Evolutionary conservation across 2,113 vertebrate species (phyloP).

Genomic region (Bujurquina vittata): DNA sequence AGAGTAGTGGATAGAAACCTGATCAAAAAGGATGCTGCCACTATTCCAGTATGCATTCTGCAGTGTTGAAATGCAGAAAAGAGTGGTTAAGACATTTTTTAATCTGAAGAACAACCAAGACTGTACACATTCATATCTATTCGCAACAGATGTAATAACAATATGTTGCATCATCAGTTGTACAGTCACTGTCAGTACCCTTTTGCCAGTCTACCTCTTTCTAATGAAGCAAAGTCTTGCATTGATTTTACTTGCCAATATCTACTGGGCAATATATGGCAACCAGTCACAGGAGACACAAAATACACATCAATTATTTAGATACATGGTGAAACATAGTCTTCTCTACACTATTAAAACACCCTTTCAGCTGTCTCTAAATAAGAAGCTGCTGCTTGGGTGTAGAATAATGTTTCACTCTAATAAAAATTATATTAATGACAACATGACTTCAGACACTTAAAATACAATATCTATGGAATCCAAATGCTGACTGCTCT

Average conservation of each 20-base stretch:
- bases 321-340: conserved; percentile 30
- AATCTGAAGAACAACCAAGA: not conserved
- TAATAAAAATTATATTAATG: not conserved
- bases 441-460: not conserved
- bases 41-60: conserved; percentile 29
- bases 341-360: conserved; percentile 12
- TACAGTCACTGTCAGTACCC: not conserved
- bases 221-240: conserved; percentile 23
- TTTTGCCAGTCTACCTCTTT: not conserved
- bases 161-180: conserved; percentile 27
- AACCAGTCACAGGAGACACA: conserved; percentile 38
- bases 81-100: not conserved
- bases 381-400: not conserved
- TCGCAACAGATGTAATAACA: conserved; percentile 17
- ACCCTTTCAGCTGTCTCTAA: not conserved
- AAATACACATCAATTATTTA: conserved; percentile 67
- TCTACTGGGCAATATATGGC: conserved; percentile 16
- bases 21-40: not conserved
- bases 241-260: not conserved
- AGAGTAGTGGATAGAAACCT: conserved; percentile 17
- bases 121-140: conserved; percentile 5
- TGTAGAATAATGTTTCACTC: not conserved
- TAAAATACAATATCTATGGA: not conserved
- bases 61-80: conserved; percentile 18
- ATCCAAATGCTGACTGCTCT: not conserved